These are phyloP conservation scores for Clamator glandarius DNA, from an alignment of 2,797 vertebrate species.

Conservation along the genomic window DNA sequence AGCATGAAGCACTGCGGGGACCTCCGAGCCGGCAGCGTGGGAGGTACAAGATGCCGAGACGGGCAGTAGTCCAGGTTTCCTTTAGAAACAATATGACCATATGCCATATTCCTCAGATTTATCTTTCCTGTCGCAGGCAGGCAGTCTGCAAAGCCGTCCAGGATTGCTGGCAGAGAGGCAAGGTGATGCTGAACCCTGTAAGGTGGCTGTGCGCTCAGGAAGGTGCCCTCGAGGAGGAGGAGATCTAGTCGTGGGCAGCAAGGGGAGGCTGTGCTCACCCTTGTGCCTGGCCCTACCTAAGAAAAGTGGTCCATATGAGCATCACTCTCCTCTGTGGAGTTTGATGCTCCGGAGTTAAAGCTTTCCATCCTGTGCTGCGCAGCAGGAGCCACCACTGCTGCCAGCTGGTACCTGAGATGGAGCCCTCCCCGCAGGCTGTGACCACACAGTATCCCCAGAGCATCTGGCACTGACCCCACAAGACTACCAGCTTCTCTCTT, in stretches of 20 bases:
- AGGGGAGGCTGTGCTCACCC: background rate
- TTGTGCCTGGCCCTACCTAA: background rate
- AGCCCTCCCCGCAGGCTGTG: background rate
- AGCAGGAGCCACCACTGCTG: background rate
- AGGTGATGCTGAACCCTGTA: background rate
- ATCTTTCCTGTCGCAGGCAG: background rate
- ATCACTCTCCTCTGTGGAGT: background rate
- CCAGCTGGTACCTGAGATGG: slow-evolving; percentile 17
- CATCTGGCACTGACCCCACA: background rate
- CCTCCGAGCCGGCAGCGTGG: background rate
- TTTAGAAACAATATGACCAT: background rate
- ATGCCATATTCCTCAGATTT: background rate
- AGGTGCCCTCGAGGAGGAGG: background rate
- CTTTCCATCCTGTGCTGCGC: rapidly evolving
- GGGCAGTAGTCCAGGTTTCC: slow-evolving; percentile 27
- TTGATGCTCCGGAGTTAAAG: background rate
- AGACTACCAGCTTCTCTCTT: background rate
- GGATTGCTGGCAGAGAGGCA: background rate
- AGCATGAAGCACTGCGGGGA: background rate
- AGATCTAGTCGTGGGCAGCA: background rate
- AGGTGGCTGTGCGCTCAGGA: background rate
- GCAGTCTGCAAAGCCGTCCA: background rate
- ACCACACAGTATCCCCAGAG: background rate
- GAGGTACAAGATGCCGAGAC: background rate
- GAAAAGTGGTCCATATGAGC: rapidly evolving